A percentile compares a stretch with the other conserved stretches of the same genome.
Evolutionary conservation across 2,113 vertebrate species (phyloP).

Genomic region (Montifringilla adamsi): DNA sequence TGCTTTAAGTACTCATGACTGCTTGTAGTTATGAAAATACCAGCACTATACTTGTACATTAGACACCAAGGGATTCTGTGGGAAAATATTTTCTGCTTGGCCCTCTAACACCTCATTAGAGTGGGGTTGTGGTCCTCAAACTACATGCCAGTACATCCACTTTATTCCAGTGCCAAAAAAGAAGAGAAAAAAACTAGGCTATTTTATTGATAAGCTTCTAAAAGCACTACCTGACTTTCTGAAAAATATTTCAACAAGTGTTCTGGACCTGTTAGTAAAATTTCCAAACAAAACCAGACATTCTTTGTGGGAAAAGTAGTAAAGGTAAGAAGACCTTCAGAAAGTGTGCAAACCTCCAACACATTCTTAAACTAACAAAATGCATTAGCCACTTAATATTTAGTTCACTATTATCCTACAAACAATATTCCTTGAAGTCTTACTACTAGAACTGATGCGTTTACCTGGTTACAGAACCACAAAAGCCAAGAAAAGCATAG

Average conservation of each 20-base stretch:
- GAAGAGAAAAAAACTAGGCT: neutral
- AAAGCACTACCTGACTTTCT: conserved; percentile 17
- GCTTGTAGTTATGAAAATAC: conserved; percentile 49
- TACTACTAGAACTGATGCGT: neutral
- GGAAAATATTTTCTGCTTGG: conserved; percentile 46
- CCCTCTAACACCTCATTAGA: conserved; percentile 57
- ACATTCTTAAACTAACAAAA: conserved; percentile 7
- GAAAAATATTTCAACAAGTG: neutral
- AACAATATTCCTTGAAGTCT: conserved; percentile 31
- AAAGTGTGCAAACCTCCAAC: neutral
- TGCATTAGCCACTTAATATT: conserved; percentile 29
- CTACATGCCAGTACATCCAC: conserved; percentile 26
- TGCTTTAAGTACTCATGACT: neutral
- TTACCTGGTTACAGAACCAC: neutral
- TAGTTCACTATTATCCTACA: neutral
- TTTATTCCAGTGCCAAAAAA: conserved; percentile 23
- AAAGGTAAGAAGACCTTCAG: neutral
- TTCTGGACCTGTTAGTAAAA: neutral
- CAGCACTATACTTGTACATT: neutral
- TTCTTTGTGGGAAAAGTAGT: neutral
- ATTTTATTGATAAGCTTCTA: conserved; percentile 45
- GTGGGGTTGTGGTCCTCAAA: neutral
- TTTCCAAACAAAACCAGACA: neutral
- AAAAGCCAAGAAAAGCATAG: neutral
- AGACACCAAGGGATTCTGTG: neutral